These are phyloP conservation scores for Heteractis magnifica DNA, from an alignment of 92 coral and sea anemone genomes.

Conservation along the genomic window DNA sequence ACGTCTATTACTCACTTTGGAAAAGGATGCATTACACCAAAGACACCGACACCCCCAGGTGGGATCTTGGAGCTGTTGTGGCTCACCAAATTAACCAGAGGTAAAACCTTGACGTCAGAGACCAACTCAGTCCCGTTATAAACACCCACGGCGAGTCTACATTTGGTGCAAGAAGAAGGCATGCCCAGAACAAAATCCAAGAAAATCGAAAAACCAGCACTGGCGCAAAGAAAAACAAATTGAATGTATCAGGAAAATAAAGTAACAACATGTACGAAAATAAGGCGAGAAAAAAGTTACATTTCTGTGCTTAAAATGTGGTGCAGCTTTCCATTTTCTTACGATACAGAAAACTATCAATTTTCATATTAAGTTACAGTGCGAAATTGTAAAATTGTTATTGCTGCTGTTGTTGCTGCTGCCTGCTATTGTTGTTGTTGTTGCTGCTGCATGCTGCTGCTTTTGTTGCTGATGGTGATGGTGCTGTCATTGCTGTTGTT, in stretches of 20 bases:
- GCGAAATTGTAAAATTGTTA: no score
- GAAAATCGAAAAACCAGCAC: constrained; percentile 74
- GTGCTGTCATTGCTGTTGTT: no score
- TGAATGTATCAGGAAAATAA: neutral
- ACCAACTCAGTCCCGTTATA: constrained; percentile 64
- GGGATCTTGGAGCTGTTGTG: constrained; percentile 54
- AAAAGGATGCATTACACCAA: constrained; percentile 69
- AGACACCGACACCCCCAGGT: constrained; percentile 62
- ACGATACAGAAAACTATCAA: no score
- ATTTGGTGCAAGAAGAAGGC: constrained; percentile 57
- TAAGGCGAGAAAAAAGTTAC: neutral
- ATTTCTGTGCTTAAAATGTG: no score
- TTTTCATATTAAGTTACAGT: no score
- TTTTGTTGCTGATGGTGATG: no score
- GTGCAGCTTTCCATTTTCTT: no score
- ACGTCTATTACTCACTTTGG: constrained; percentile 53
- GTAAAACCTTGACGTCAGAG: constrained; percentile 73
- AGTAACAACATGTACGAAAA: neutral
- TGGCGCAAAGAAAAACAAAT: constrained; percentile 1
- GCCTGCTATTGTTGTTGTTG: no score
- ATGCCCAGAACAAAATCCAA: constrained; percentile 83
- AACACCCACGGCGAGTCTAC: constrained; percentile 72
- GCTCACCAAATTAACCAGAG: constrained; percentile 40
- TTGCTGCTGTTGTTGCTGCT: no score
- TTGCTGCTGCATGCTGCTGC: no score